These are phyloP conservation scores for Ceratina calcarata DNA, from an alignment of 1,140 invertebrate species.

Conservation along the genomic window DNA sequence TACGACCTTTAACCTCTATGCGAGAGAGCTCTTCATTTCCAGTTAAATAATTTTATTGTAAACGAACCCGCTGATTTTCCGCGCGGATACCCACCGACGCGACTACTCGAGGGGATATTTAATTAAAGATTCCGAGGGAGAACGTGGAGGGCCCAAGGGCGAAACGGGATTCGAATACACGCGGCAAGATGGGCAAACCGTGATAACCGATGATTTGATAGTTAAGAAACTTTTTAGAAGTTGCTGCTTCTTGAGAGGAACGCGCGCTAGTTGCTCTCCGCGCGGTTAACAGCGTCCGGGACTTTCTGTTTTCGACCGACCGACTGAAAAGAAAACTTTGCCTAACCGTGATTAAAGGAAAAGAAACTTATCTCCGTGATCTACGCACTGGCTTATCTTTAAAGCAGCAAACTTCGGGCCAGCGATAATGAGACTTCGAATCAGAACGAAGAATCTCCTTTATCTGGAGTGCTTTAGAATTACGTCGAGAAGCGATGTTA, in stretches of 20 bases:
- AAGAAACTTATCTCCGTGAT: conserved; percentile 34
- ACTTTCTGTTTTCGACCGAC: conserved; percentile 21
- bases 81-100: not conserved
- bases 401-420: not conserved
- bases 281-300: not conserved
- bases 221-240: conserved; percentile 35
- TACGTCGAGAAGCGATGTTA: too few relatives aligned
- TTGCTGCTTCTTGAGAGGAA: not conserved
- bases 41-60: not conserved
- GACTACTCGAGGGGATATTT: not conserved
- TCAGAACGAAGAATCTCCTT: not conserved
- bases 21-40: not conserved
- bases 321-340: conserved; percentile 38
- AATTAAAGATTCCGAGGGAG: conserved; percentile 1
- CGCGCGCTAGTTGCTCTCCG: not conserved
- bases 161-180: not conserved
- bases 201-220: conserved; percentile 45
- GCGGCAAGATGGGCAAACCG: conserved; percentile 12
- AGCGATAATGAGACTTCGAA: conserved; percentile 33
- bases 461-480: too few relatives aligned
- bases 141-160: not conserved
- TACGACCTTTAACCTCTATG: not conserved
- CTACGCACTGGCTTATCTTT: conserved; percentile 17
- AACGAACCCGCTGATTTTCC: not conserved
- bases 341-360: conserved; percentile 33